Evolutionary conservation across 1,140 invertebrate species (phyloP), one percentile per base, ranked within the genome.

Genomic region (Drosophila trapezifrons): DNA sequence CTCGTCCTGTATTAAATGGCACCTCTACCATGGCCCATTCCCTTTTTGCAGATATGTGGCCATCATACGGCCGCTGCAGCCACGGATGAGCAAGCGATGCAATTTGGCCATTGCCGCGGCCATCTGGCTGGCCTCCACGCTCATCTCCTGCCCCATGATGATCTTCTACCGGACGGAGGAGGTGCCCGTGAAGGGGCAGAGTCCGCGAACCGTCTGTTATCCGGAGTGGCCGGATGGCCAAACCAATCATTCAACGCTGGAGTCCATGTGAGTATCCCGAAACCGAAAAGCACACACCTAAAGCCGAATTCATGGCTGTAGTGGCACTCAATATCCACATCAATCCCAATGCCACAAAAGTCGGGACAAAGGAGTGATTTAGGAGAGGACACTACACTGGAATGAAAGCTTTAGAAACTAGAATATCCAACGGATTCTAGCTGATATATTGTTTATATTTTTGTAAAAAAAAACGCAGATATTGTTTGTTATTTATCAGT

Each of bases 21-120:
- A 37, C 35, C 62, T 63, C 32, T 54, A 32, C 18, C 52, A 29
- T 72, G 2, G 22, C 22, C 22, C 22, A 22, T 66, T 15, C 32
- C 54, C 40, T 46, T 64, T 52, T 81, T 76, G 4, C 94, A 97
- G 97, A 81, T 98, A 98, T 90, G 96, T 97, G 92, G 98, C 97
- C 27, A 98, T 98, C 76, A 97, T 98, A 93, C 96, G 97, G 90
- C 98, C 98, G 0, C 92, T 98, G 67, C 94, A 95, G 72, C 97
- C 96, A 6, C 94, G 97, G 47, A 96, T 98, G 94, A 96, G 97
- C 5, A 95, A 95, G 75, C 93, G 95, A 29, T 94, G 95, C 0
- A 98, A 98, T 1, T 92, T 98, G n/a, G 95, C 95, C 65, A 95
- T 98, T 42, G 96, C 96, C 0, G 93, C 95, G 1, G 93, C 94